Conservation (phyloP, 1,140 invertebrate genomes). For the Diabrotica virgifera region DNA sequence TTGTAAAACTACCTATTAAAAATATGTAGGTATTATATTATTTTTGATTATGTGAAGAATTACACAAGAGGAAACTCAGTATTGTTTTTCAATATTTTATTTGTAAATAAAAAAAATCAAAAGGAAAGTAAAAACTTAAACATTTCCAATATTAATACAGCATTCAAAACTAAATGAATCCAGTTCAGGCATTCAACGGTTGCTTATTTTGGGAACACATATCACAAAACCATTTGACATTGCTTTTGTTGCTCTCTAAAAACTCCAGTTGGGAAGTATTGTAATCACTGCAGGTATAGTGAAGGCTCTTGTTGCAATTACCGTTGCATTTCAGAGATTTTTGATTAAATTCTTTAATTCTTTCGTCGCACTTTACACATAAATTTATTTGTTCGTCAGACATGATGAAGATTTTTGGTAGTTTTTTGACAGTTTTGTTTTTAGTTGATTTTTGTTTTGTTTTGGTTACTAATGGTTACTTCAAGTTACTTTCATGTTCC, state of each 20-base stretch:
- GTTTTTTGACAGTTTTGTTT: neutral
- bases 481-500: too few species aligned
- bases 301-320: conserved; percentile 29
- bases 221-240: conserved; percentile 32
- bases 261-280: conserved; percentile 28
- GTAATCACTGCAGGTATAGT: conserved; percentile 30
- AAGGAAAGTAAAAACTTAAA: too few species aligned
- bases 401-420: conserved; percentile 12
- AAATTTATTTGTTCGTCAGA: conserved; percentile 28
- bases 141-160: too few species aligned
- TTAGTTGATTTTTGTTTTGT: neutral
- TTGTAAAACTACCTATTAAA: too few species aligned
- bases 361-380: conserved; percentile 35
- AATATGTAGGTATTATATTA: too few species aligned
- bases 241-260: conserved; percentile 28
- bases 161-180: too few species aligned
- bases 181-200: neutral
- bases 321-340: conserved; percentile 28
- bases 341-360: conserved; percentile 12
- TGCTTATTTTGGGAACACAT: conserved; percentile 8
- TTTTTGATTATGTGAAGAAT: too few species aligned
- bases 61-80: too few species aligned
- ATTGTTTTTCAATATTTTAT: too few species aligned
- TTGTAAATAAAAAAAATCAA: too few species aligned
- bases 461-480: too few species aligned